phyloP scores from a whole-genome alignment of 2,797 vertebrate species.

The Selene dorsalis region DNA sequence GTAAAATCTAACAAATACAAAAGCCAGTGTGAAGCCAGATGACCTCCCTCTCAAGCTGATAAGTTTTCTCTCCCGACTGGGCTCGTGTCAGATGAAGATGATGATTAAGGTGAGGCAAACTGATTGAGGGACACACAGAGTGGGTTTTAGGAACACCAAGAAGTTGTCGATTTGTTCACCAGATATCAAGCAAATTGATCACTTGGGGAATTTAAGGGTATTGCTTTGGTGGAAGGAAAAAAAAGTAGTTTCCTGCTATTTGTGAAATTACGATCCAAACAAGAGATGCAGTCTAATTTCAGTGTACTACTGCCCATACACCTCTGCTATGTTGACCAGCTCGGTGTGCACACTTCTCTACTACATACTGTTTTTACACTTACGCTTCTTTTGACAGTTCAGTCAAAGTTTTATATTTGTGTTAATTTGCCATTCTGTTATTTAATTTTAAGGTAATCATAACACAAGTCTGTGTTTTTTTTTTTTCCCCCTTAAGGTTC shows the following conservation, averaged over 20 bases:
- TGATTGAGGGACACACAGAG: neutral
- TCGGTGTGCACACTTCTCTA: neutral
- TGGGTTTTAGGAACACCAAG: neutral
- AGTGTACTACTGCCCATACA: neutral
- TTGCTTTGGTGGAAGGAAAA: neutral
- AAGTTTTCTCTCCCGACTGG: conserved; percentile 19
- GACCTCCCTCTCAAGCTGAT: conserved; percentile 17
- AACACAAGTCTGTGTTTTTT: neutral
- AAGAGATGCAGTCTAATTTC: conserved; percentile 2
- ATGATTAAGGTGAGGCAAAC: conserved; percentile 11
- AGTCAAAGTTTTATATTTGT: conserved; percentile 24
- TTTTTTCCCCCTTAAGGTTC: conserved; percentile 13
- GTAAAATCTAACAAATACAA: conserved; percentile 38
- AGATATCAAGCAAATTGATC: neutral
- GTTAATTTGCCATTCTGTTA: neutral
- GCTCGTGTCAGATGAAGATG: conserved; percentile 1
- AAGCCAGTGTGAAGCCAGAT: conserved; percentile 16
- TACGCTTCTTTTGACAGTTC: neutral
- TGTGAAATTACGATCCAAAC: conserved; percentile 14
- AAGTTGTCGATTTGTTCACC: neutral
- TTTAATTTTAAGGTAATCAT: conserved; percentile 15
- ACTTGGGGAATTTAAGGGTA: neutral
- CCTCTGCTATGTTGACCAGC: neutral
- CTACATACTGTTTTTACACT: conserved; percentile 4
- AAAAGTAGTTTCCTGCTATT: conserved; percentile 2